These are phyloP conservation scores for Notoglanidium macrostoma DNA, from an alignment of 2,797 vertebrate genomes.

Conservation along the genomic window DNA sequence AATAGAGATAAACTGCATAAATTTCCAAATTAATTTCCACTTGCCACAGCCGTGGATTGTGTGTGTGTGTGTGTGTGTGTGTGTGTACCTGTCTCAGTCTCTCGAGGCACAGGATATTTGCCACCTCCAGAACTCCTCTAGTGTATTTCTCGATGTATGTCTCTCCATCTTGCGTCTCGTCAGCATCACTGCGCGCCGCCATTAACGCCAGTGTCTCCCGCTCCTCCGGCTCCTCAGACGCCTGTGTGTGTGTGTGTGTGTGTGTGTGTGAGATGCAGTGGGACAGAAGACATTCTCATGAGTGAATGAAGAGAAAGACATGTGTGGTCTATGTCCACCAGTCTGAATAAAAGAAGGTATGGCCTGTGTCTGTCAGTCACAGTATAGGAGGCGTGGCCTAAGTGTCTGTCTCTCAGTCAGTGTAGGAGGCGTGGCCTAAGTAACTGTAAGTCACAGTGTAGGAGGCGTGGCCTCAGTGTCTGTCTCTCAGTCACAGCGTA, in stretches of 20 bases:
- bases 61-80: slow-evolving; percentile 11
- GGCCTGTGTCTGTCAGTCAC: neutral
- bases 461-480: neutral
- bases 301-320: neutral
- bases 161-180: slow-evolving; percentile 87
- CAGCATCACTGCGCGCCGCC: slow-evolving; percentile 89
- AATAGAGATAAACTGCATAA: neutral
- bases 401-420: no score
- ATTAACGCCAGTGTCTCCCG: slow-evolving; percentile 93
- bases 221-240: slow-evolving; percentile 95
- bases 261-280: neutral
- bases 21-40: neutral
- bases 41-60: neutral
- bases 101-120: slow-evolving; percentile 94
- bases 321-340: neutral
- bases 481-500: neutral
- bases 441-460: neutral
- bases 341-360: neutral
- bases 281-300: neutral
- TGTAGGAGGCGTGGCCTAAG: neutral
- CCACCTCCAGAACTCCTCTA: slow-evolving; percentile 90
- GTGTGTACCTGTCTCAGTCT: slow-evolving; percentile 69
- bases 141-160: slow-evolving; percentile 98
- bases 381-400: neutral
- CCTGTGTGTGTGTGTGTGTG: slow-evolving; percentile 69